Base-by-base conservation (phyloP, 1,140 invertebrate species). In the Olivierus martensii region DNA sequence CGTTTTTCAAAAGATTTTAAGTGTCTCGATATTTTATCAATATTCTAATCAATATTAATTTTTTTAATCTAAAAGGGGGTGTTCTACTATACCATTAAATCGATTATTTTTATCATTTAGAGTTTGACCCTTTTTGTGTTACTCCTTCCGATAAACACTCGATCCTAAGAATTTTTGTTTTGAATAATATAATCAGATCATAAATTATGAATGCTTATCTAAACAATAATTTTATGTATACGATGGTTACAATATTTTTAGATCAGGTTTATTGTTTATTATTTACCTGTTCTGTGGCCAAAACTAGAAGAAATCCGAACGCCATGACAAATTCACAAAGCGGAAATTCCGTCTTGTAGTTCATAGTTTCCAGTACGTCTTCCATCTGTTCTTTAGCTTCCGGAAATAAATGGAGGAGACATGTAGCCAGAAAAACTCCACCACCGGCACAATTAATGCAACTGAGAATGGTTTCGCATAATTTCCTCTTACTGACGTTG, bases 381-480 rank as follows among this genome's bases (percentile, higher is more conserved):
- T 41, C 45, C 49, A 64, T 46, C 54, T 61, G 37, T 47, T 85
- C 83, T 51, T 77, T 75, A 0, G 83, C 78, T 69, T 91, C 87
- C 15, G 87, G 85, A 38, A 91, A 69, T 69, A 91, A 82, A 66
- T 91, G 87, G 3, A 86, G 70, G 37, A 87, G 67, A 18, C 83
- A 80, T 1, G 87, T 90, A 0, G 82, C 83, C 15, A 92, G 65
- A 28, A 92, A 74, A 7, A 92, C 84, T 0, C 88, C 87, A 3
- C 81, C 87, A 19, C 86, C 86, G 57, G 87, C 86, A 59, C 77
- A 75, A 51, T 65, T 75, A 3, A 74, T 46, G 4, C 72, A 61
- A 39, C 71, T 70, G 15, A 74, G 62, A 10, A 65, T 28, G 43
- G 58, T 41, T 28, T 38, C 19, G 15, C 36, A 10, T 3, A 22